Evolutionary conservation across 1,140 invertebrate species (phyloP), one percentile per base, ranked within the genome.

Genomic region (Macrotrachela quadricornifera): DNA sequence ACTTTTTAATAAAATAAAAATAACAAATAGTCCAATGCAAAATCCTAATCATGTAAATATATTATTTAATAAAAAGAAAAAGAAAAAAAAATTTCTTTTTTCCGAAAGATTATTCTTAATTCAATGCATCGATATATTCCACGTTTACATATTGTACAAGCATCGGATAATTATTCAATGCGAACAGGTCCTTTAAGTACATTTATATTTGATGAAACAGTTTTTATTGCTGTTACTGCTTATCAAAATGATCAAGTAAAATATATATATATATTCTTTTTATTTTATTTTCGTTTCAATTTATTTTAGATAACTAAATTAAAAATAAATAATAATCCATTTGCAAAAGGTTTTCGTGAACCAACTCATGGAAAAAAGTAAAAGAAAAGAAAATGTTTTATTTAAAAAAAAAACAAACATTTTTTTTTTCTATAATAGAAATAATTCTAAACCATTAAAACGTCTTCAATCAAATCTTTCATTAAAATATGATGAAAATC

Each of bases 51-150:
- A 53, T 36, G 53, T 55, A 45, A 54, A 36, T 42, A 8, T 8
- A 16, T 11, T 13, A 18, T 18, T 37, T 4, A 46, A 36, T 40
- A 13, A 11, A 30, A 30, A 30, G n/a, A 11, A 30, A 30, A 30
- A 16, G 6, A 36, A 14, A n/a, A 15, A 14, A 30, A 30, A 10
- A 36, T 51, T 46, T 1, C n/a, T 46, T 53, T n/a, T 48, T 39
- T 51, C 38, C 16, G 36, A 30, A 48, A 94, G 86, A 91, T 86
- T 67, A 92, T 94, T 73, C 75, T 94, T 60, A 94, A 94, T 73
- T 97, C 92, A 60, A 99, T 99, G 92, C 92, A 97, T 79, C 97
- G 97, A 74, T 99, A 97, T 76, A 91, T 96, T 76, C 92, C 92
- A 55, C 78, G 92, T 71, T 92, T 97, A 76, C 92, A 97, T 74